A percentile compares a stretch with the other conserved stretches of the same genome.
These are phyloP conservation scores for Hedya salicella DNA, from an alignment of 2,888 invertebrate genomes.

Conservation along the genomic window DNA sequence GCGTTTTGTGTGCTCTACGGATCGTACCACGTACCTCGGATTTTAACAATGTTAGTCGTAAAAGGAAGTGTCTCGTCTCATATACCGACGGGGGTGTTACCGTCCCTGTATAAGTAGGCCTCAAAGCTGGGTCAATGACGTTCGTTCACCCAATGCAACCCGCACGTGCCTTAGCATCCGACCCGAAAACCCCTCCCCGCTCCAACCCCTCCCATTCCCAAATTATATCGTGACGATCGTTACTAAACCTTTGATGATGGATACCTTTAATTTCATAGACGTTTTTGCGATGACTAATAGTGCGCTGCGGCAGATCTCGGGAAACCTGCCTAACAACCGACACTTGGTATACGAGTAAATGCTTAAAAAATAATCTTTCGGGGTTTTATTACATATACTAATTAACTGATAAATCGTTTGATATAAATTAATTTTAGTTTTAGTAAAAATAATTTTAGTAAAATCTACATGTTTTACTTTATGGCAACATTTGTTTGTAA, in stretches of 20 bases:
- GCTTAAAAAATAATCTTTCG: too few species aligned
- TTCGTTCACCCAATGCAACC: slow-evolving; percentile 72
- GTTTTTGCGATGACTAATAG: slow-evolving; percentile 6
- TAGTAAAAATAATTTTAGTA: too few species aligned
- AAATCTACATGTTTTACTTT: too few species aligned
- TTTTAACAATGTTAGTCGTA: too few species aligned
- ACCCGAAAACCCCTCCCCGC: slow-evolving; percentile 26
- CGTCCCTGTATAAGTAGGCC: slow-evolving; percentile 73
- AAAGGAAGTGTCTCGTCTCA: slow-evolving; percentile 1
- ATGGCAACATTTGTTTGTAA: too few species aligned
- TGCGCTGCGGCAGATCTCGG: background rate
- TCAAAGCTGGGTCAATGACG: slow-evolving; percentile 83
- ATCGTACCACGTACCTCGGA: too few species aligned
- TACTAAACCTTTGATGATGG: slow-evolving; percentile 31
- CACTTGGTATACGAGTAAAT: too few species aligned
- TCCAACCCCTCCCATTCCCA: slow-evolving; percentile 17
- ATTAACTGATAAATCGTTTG: too few species aligned
- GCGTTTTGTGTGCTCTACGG: too few species aligned
- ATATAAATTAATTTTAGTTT: too few species aligned
- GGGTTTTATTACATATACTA: too few species aligned
- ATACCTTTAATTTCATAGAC: slow-evolving; percentile 1
- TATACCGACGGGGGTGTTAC: slow-evolving; percentile 69
- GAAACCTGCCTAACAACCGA: too few species aligned
- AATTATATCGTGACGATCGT: slow-evolving; percentile 39
- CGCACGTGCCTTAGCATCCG: slow-evolving; percentile 48